Evolutionary conservation across 2,113 vertebrate genomes (phyloP).

Genomic region (Speoplatyrhinus poulsoni): DNA sequence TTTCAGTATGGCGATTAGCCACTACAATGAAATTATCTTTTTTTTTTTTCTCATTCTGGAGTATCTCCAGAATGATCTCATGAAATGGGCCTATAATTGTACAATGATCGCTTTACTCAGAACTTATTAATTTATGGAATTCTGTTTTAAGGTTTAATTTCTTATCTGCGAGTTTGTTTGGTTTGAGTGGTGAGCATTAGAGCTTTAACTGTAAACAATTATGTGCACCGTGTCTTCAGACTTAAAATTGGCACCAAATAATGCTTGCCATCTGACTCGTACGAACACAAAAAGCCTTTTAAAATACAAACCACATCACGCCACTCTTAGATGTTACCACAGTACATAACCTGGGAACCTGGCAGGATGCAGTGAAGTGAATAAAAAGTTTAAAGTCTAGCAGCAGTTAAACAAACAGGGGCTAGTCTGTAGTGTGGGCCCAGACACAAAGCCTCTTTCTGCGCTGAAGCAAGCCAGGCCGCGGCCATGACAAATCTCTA

Average conservation of each 20-base stretch:
- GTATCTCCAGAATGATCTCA: too few species aligned
- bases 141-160: slow-evolving; percentile 9
- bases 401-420: slow-evolving; percentile 22
- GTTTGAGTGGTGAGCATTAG: slow-evolving; percentile 35
- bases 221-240: slow-evolving; percentile 38
- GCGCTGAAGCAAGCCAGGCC: slow-evolving; percentile 37
- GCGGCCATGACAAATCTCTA: slow-evolving; percentile 34
- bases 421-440: slow-evolving; percentile 24
- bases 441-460: slow-evolving; percentile 15
- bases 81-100: too few species aligned
- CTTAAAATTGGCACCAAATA: slow-evolving; percentile 41
- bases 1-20: background rate
- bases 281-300: slow-evolving; percentile 51
- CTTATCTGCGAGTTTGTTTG: slow-evolving; percentile 20
- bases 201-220: slow-evolving; percentile 44
- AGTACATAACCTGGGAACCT: slow-evolving; percentile 69
- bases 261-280: slow-evolving; percentile 64
- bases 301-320: slow-evolving; percentile 44
- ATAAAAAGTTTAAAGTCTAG: slow-evolving; percentile 43
- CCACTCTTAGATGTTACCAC: slow-evolving; percentile 59
- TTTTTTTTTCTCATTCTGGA: too few species aligned
- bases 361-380: slow-evolving; percentile 35
- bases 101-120: slow-evolving; percentile 7
- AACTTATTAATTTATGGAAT: slow-evolving; percentile 19
- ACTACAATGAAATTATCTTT: too few species aligned